A percentile compares a stretch with the other conserved stretches of the same genome.
Evolutionary conservation across 2,888 invertebrate species (phyloP).

Genomic region (Formica aserva): DNA sequence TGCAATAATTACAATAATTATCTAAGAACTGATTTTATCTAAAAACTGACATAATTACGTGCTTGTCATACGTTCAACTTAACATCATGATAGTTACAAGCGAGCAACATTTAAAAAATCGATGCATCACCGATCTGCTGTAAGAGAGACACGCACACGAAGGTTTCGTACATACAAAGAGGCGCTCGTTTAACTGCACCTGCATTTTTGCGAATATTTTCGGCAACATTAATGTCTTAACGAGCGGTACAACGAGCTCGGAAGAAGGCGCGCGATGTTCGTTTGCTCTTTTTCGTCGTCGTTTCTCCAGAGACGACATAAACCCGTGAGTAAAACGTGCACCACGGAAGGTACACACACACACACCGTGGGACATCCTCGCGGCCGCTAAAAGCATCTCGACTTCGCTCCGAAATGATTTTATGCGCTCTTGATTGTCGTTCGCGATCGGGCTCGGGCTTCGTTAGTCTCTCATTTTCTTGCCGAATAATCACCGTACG

Average conservation of each 20-base stretch:
- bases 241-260: conserved; percentile 83
- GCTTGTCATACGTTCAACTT: not conserved
- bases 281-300: conserved; percentile 32
- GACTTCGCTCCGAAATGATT: conserved; percentile 72
- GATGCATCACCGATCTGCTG: conserved; percentile 36
- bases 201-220: conserved; percentile 85
- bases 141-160: conserved; percentile 60
- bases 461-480: conserved; percentile 51
- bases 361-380: conserved; percentile 30
- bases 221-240: conserved; percentile 84
- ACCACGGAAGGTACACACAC: not conserved
- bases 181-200: conserved; percentile 73
- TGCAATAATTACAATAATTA: not conserved
- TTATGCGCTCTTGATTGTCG: conserved; percentile 47
- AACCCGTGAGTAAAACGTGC: conserved; percentile 59
- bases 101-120: not conserved
- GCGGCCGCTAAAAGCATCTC: conserved; percentile 69
- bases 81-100: not conserved
- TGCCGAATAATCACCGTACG: conserved; percentile 27
- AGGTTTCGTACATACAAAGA: conserved; percentile 54
- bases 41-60: not conserved
- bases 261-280: conserved; percentile 72
- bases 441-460: conserved; percentile 18
- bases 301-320: conserved; percentile 65
- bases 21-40: not conserved